phyloP scores from a whole-genome alignment of 2,113 vertebrate species.

The Poeciliopsis occidentalis region DNA sequence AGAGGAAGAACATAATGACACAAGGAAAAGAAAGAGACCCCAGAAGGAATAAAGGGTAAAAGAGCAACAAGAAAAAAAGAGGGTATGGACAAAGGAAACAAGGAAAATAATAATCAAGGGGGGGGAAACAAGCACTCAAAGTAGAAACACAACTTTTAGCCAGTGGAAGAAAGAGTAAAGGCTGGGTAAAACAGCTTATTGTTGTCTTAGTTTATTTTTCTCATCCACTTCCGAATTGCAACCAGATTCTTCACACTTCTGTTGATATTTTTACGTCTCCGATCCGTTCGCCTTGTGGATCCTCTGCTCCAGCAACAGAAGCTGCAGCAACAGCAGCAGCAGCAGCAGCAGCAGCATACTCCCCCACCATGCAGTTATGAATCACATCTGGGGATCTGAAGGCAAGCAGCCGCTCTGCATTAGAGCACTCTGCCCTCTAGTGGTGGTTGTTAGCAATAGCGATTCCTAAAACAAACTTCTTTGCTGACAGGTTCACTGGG shows the following conservation, averaged over 20 bases:
- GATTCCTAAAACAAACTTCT: neutral
- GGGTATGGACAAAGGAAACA: too few relatives aligned
- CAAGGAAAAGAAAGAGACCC: too few relatives aligned
- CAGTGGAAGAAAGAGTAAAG: too few relatives aligned
- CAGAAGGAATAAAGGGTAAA: too few relatives aligned
- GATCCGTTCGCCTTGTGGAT: neutral
- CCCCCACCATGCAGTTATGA: slow-evolving; percentile 7
- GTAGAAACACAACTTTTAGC: too few relatives aligned
- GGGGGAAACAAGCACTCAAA: too few relatives aligned
- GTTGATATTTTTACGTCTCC: neutral
- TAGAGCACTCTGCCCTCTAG: slow-evolving; percentile 28
- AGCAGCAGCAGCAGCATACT: neutral
- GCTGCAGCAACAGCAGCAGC: neutral
- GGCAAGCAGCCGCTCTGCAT: slow-evolving; percentile 18
- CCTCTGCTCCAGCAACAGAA: neutral
- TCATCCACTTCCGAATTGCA: too few relatives aligned
- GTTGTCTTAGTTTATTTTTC: too few relatives aligned
- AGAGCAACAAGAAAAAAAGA: too few relatives aligned
- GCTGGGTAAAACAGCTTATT: too few relatives aligned
- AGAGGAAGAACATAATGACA: too few relatives aligned
- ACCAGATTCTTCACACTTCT: too few relatives aligned
- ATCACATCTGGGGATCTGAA: slow-evolving; percentile 17
- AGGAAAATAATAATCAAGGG: neutral
- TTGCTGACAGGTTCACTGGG: neutral
- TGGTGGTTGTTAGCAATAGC: slow-evolving; percentile 5